phyloP scores from a whole-genome alignment of 1,140 invertebrate species.

The Psilanteris sp. region DNA sequence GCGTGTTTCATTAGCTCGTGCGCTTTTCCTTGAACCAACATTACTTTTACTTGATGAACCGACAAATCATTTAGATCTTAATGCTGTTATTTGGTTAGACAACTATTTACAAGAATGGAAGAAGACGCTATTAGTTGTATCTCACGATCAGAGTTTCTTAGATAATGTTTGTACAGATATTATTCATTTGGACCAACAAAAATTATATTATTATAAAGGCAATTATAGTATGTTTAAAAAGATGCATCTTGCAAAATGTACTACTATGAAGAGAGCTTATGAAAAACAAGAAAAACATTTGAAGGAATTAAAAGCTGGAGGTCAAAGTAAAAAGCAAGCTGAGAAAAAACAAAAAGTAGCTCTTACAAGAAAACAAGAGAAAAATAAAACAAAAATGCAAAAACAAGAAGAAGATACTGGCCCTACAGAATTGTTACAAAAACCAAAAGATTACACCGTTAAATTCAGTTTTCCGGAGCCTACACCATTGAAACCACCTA shows the following conservation, averaged over 20 bases:
- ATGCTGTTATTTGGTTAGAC: conserved; percentile 99
- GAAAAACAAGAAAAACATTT: conserved; percentile 98
- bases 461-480: conserved; percentile 98
- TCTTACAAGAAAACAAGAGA: conserved; percentile 96
- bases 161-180: conserved; percentile 99
- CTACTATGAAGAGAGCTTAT: conserved; percentile 94
- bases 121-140: conserved; percentile 97
- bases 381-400: conserved; percentile 89
- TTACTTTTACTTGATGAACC: conserved; percentile 98
- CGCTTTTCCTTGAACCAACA: conserved; percentile 95
- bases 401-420: conserved; percentile 90
- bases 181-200: conserved; percentile 96
- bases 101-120: conserved; percentile 99
- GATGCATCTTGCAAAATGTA: conserved; percentile 99
- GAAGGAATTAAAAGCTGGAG: conserved; percentile 95
- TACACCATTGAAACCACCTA: conserved; percentile 95
- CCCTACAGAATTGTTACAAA: conserved; percentile 90
- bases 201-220: conserved; percentile 98
- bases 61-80: conserved; percentile 95
- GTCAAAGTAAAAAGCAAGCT: conserved; percentile 96
- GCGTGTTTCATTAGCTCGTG: conserved; percentile 96
- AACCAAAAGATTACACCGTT: conserved; percentile 96
- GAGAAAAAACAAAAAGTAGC: conserved; percentile 96
- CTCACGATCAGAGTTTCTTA: conserved; percentile 99
- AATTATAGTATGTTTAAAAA: conserved; percentile 99